Conservation (phyloP, 2,888 invertebrate species). For the Metalampra italica region DNA sequence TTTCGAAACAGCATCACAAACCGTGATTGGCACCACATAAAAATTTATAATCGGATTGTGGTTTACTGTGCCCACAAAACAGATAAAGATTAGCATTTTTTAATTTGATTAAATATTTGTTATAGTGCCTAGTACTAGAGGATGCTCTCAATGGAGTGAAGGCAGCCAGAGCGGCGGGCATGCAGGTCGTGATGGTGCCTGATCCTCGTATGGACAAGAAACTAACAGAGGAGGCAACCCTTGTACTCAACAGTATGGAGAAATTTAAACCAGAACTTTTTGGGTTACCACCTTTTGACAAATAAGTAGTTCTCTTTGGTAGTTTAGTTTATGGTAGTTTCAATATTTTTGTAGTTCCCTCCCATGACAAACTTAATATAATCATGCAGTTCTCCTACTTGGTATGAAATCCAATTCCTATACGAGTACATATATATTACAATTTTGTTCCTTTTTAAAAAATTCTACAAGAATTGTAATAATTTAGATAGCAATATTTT, state of each 20-base stretch:
- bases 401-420: too few species aligned
- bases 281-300: slow-evolving; percentile 85
- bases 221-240: slow-evolving; percentile 76
- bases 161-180: slow-evolving; percentile 87
- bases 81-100: not conserved
- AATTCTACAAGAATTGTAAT: too few species aligned
- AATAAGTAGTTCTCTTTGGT: slow-evolving; percentile 24
- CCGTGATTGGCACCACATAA: too few species aligned
- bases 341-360: too few species aligned
- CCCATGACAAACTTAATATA: too few species aligned
- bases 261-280: slow-evolving; percentile 90
- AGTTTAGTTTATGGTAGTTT: not conserved
- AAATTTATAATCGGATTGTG: too few species aligned
- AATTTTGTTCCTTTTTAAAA: too few species aligned
- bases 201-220: slow-evolving; percentile 65
- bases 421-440: too few species aligned
- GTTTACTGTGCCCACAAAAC: not conserved
- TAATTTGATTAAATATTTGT: slow-evolving; percentile 5
- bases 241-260: slow-evolving; percentile 84
- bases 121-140: slow-evolving; percentile 91
- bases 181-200: slow-evolving; percentile 92
- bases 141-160: slow-evolving; percentile 93
- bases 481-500: too few species aligned
- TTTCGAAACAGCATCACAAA: too few species aligned
- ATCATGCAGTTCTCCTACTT: too few species aligned